Percentiles rank a stretch among this genome's conserved stretches.
phyloP scores from a whole-genome alignment of 2,113 vertebrate genomes.

The zebrafish (Danio rerio) region DNA sequence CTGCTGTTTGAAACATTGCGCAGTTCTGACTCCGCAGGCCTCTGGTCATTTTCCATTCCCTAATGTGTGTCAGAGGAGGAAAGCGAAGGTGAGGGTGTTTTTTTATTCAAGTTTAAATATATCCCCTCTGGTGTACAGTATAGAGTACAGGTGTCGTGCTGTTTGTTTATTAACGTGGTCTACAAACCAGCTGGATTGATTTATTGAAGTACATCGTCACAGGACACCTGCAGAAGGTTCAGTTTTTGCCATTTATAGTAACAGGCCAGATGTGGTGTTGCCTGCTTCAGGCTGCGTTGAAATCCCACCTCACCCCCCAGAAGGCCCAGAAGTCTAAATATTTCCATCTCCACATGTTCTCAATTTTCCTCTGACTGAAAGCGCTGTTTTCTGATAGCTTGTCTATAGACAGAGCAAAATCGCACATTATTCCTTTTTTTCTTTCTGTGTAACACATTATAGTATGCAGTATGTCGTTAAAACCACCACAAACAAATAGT shows the following conservation, averaged over 20 bases:
- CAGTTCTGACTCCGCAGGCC: neutral
- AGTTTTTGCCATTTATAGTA: slow-evolving; percentile 23
- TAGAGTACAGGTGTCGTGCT: neutral
- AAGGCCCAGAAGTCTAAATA: slow-evolving; percentile 36
- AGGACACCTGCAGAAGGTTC: slow-evolving; percentile 29
- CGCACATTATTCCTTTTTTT: neutral
- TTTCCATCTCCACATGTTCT: slow-evolving; percentile 46
- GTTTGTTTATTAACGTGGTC: neutral
- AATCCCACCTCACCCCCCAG: slow-evolving; percentile 29
- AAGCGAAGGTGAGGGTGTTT: neutral
- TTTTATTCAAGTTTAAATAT: slow-evolving; percentile 3
- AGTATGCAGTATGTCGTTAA: neutral
- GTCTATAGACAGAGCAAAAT: neutral
- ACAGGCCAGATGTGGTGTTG: neutral
- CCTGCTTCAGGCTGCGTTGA: neutral
- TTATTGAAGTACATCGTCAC: neutral
- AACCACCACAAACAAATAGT: neutral
- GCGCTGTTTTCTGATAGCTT: slow-evolving; percentile 13
- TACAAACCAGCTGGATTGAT: slow-evolving; percentile 11
- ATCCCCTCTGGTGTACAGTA: slow-evolving; percentile 11
- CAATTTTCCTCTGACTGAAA: slow-evolving; percentile 35
- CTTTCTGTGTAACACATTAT: neutral
- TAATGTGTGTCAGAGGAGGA: neutral
- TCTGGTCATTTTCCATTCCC: slow-evolving; percentile 41
- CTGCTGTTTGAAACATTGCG: neutral